Percentiles rank a stretch among this genome's conserved stretches.
Evolutionary conservation across 1,140 invertebrate genomes (phyloP).

Genomic region (Theocolax elegans): DNA sequence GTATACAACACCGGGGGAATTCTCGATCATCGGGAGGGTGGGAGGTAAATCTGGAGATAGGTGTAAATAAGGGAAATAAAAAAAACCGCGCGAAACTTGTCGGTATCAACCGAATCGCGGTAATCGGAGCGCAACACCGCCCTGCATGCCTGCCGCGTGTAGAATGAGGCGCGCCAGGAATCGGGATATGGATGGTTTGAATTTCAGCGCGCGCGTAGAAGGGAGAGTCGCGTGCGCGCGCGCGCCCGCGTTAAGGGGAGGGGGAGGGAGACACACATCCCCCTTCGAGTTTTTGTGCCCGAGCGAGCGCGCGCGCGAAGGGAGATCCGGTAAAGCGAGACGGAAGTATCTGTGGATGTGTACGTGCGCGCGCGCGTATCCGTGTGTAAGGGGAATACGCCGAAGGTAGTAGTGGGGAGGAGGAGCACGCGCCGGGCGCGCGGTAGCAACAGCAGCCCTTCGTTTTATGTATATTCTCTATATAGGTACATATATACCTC

Average conservation of each 20-base stretch:
- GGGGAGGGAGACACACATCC: neutral
- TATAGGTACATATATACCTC: no score
- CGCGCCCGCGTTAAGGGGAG: neutral
- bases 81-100: no score
- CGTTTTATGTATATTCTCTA: neutral
- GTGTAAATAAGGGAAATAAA: no score
- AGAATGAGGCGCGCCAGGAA: slow-evolving; percentile 58
- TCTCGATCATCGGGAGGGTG: no score
- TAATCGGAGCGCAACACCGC: no score
- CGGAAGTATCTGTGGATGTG: no score
- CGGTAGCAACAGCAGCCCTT: slow-evolving; percentile 46
- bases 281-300: neutral
- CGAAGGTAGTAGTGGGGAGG: slow-evolving; percentile 58
- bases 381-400: no score
- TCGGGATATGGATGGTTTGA: slow-evolving; percentile 55
- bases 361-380: slow-evolving; percentile 36
- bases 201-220: slow-evolving; percentile 51
- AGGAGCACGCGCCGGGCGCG: slow-evolving; percentile 64
- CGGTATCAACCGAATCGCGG: no score
- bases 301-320: slow-evolving; percentile 20
- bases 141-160: slow-evolving; percentile 64
- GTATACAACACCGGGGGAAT: no score
- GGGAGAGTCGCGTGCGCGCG: slow-evolving; percentile 41
- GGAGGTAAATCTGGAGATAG: no score
- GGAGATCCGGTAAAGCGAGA: slow-evolving; percentile 18